Evolutionary conservation across 1,140 invertebrate species (phyloP), one percentile per base, ranked within the genome.

Genomic region (Orussus abietinus): DNA sequence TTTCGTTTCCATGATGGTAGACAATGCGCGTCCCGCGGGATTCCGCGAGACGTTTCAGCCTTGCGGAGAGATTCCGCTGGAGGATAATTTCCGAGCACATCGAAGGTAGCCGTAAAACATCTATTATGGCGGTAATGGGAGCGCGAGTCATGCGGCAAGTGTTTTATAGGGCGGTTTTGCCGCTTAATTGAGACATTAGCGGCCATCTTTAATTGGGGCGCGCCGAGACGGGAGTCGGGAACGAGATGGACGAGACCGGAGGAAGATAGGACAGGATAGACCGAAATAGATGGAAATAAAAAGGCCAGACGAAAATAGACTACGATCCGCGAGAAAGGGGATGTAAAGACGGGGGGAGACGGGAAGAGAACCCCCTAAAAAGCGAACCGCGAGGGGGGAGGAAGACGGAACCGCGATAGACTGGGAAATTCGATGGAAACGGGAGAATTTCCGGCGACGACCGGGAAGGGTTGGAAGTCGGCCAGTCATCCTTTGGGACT

Each of bases 371-470:
- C 10, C 10, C 29, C 4, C 29, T 31, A 14, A 31, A 13, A 31
- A 31, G 15, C 12, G 17, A 35, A 17, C 5, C n/a, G n/a, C n/a
- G 3, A n/a, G 13, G 11, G 19, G 3, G 14, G 19, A 14, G 5
- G 33, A 18, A 32, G 26, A 13, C 35, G 41, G 36, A 53, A 51
- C 17, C 22, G 19, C 12, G 30, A 13, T 29, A 53, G 42, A 47
- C 38, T 33, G 38, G 45, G 38, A 55, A 55, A 55, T 51, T 49
- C 38, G 45, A 55, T 42, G 34, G 43, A 21, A 33, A 17, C 13
- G 30, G 20, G 19, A 19, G 52, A 52, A 49, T 50, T 45, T 45
- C 20, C 37, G 35, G 32, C 26, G 25, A 12, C 44, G n/a, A n/a
- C n/a, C n/a, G n/a, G n/a, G n/a, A n/a, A n/a, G n/a, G n/a, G n/a